Base-by-base conservation (phyloP, 2,113 vertebrate genomes). In the Podilymbus podiceps region DNA sequence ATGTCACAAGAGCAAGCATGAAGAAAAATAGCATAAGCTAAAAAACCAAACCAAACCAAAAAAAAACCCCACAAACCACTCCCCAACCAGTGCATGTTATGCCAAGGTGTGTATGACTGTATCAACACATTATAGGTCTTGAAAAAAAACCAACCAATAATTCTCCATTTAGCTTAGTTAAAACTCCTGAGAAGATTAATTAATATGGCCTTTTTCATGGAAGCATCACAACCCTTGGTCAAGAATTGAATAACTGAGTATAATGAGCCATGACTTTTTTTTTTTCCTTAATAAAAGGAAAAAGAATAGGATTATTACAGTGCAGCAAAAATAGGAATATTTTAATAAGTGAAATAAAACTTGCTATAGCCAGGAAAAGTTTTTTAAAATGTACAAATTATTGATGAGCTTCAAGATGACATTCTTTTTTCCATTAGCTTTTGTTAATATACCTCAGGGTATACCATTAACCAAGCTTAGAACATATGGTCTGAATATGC, bases 291-390 rank as follows among this genome's bases (percentile, higher is more conserved):
- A 49, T 60, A 50, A 50, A 83, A 46, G 20, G 12, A 64, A 89
- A 82, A 90, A 2, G 16, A 89, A 47, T 46, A n/a, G 5, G 19
- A 44, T 73, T 91, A 53, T 55, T 78, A n/a, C 13, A 86, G 30
- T 72, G 6, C 31, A 79, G 27, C 24, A 80, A 76, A 85, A 77
- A 28, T 7, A 46, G 1, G 4, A 76, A 49, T 88, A 79, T 63
- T 91, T 95, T 76, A 74, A 76, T 69, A 53, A 76, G 14, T 93
- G 33, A 97, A 89, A 91, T 68, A 74, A 92, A 97, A 77, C 15
- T n/a, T 77, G 8, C 33, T 49, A 53, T 66, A 74, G 31, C 27
- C 20, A 47, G 58, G 24, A 56, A 88, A 38, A 53, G 49, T 74
- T 52, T 83, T 62, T 66, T 84, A 33, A 40, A 21, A 76, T 59